A percentile compares a stretch with the other conserved stretches of the same genome.
Evolutionary conservation across 2,797 vertebrate genomes (phyloP).

Genomic region (Crenuchus spilurus): DNA sequence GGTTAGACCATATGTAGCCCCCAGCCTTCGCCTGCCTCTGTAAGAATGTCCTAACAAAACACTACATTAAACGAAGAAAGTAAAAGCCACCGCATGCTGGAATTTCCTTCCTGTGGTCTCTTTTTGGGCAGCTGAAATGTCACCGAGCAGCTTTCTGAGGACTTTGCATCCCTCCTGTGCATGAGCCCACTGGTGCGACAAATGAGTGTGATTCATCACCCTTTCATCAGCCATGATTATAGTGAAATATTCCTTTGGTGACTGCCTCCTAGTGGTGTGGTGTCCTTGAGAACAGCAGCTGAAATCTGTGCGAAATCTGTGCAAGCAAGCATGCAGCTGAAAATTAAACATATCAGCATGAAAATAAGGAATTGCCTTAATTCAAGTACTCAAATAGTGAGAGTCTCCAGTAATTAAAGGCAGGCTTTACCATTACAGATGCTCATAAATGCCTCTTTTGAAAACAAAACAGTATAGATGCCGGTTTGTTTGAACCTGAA

Average conservation of each 20-base stretch:
- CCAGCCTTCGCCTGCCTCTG: constrained; percentile 25
- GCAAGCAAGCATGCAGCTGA: background rate
- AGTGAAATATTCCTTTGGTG: background rate
- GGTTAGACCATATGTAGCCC: constrained; percentile 10
- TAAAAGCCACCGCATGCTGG: constrained; percentile 50
- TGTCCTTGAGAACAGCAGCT: background rate
- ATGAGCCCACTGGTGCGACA: background rate
- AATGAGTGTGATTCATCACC: background rate
- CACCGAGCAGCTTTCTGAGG: constrained; percentile 7
- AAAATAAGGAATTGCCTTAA: background rate
- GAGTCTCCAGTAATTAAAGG: background rate
- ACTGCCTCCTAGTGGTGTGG: constrained; percentile 51
- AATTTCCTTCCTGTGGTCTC: constrained; percentile 59
- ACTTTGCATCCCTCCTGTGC: constrained; percentile 9
- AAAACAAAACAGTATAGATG: constrained; percentile 24
- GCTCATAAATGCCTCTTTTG: constrained; percentile 20
- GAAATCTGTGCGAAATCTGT: no score
- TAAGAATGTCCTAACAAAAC: constrained; percentile 39
- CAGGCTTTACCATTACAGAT: constrained; percentile 1
- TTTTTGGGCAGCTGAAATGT: constrained; percentile 29
- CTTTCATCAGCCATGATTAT: background rate
- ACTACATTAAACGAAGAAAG: constrained; percentile 48
- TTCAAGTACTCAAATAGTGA: background rate
- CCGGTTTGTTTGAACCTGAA: constrained; percentile 48
- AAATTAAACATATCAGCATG: background rate